Base-by-base conservation (phyloP, 2,888 invertebrate genomes). In the Eumacrocentrus americanus region DNA sequence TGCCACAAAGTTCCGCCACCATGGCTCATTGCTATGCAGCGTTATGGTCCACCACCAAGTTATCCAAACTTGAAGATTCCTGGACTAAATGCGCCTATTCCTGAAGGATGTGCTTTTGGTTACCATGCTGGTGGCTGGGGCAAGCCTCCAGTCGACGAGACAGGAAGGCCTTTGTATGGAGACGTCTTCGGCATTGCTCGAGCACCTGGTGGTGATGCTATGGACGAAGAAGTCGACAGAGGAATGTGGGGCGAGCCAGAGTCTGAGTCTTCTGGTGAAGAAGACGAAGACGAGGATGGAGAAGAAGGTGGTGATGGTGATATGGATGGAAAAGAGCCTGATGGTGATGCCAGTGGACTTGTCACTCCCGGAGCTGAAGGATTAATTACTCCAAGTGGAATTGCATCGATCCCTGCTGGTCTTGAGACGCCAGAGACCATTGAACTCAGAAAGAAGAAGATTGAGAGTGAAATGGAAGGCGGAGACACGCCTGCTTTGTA, bases 101-200 rank as follows among this genome's bases (percentile, higher is more conserved):
- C 99, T 0, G 98, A 98, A 63, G 90, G 91, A 1, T 98, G 98
- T 76, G 92, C 96, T 0, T 99, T 99, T 81, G 99, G 99, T 14
- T 99, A 99, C 82, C 98, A 99, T 83, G 98, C 98, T 0, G 99
- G 97, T 37, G 98, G 98, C 22, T 99, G 98, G 98, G 98, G 99
- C 62, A 99, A 99, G 81, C 99, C 99, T 9, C 99, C 99, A 0
- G 99, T 99, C 0, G 99, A 99, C 82, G 98, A 98, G 82, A 91
- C 90, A 64, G 99, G 99, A 35, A 92, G 96, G 79, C 99, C 99
- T 0, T 83, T 99, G 1, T 99, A 99, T 79, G 99, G 99, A 1
- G 99, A 99, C 82, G 99, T 99, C 2, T 99, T 99, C 78, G 98
- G 98, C 3, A 72, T 79, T 9, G 91, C 94, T 11, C 89, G 88